Base-by-base conservation (phyloP, 2,888 invertebrate genomes). In the Drosophila macrospina region DNA sequence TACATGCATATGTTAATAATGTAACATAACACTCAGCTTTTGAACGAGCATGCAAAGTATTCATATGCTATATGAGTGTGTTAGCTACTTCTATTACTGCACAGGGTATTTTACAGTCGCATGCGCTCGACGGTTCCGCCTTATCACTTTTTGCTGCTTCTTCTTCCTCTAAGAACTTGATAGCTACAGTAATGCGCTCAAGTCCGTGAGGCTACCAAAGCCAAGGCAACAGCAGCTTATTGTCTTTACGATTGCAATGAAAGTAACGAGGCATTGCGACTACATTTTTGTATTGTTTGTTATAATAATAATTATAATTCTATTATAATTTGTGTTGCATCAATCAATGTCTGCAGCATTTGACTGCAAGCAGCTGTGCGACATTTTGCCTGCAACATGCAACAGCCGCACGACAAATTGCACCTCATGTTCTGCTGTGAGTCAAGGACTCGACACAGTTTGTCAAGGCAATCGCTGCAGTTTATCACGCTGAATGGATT, bases 171-270 rank as follows among this genome's bases (percentile, higher is more conserved):
- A 37, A 48, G 41, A 36, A 37, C 48, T 44, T 50, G 24, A 20
- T 37, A 34, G 13, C 41, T 28, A 5, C 8, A 20, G 15, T 50
- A 42, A 30, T 36, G 34, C 50, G 15, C 8, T 15, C 4, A 32
- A 50, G 28, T 54, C n/a, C n/a, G n/a, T n/a, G n/a, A 32, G 56
- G 16, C 28, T 28, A 41, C 34, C 34, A 24, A 36, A 5, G 28
- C 20, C 3, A 20, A 1, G 20, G n/a, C 26, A 20, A 28, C 37
- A 13, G 13, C 28, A 52, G 61, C 67, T 57, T 47, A 65, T 59
- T 68, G 65, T 65, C 47, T 57, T 42, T 47, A 6, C 32, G 47
- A 45, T 60, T 59, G 39, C 45, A 28, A 51, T 51, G 24, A 48
- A 47, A 32, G 13, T 48, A 48, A 48, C 30, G 39, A 11, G 30